Percentiles rank a stretch among this genome's conserved stretches.
These are phyloP conservation scores for Drosophila infuscata DNA, from an alignment of 2,888 invertebrate species.

Conservation along the genomic window DNA sequence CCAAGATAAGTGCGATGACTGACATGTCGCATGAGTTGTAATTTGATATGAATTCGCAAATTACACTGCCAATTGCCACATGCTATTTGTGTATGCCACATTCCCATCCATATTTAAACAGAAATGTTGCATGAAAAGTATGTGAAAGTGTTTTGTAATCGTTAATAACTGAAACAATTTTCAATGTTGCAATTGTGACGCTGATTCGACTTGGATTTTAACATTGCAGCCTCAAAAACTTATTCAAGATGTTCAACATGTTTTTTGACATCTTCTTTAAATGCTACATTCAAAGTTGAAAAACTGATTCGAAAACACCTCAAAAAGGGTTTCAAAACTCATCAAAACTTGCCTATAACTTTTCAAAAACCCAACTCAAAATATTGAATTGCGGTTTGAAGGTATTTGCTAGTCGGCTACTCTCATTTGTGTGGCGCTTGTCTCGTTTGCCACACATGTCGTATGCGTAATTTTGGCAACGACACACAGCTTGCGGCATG, in stretches of 20 bases:
- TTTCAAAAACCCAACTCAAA: fast-evolving
- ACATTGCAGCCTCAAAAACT: neutral
- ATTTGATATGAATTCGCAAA: conserved; percentile 75
- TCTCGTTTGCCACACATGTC: conserved; percentile 42
- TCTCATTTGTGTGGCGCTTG: neutral
- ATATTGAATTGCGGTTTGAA: neutral
- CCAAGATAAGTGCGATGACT: conserved; percentile 61
- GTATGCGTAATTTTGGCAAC: conserved; percentile 68
- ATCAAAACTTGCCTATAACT: neutral
- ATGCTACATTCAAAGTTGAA: neutral
- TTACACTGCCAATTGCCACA: conserved; percentile 67
- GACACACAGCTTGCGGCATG: conserved; percentile 50
- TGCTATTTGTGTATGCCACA: neutral
- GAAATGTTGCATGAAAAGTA: too few relatives aligned
- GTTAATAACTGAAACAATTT: neutral
- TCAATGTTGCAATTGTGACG: neutral
- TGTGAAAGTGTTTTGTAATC: too few relatives aligned
- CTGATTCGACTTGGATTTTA: neutral
- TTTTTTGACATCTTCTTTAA: neutral
- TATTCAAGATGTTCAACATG: neutral
- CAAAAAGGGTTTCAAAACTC: neutral
- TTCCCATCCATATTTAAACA: neutral
- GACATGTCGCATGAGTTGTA: conserved; percentile 48
- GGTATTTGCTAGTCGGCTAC: neutral
- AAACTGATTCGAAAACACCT: neutral